Base-by-base conservation (phyloP, 2,113 vertebrate species). In the Channa maculata region DNA sequence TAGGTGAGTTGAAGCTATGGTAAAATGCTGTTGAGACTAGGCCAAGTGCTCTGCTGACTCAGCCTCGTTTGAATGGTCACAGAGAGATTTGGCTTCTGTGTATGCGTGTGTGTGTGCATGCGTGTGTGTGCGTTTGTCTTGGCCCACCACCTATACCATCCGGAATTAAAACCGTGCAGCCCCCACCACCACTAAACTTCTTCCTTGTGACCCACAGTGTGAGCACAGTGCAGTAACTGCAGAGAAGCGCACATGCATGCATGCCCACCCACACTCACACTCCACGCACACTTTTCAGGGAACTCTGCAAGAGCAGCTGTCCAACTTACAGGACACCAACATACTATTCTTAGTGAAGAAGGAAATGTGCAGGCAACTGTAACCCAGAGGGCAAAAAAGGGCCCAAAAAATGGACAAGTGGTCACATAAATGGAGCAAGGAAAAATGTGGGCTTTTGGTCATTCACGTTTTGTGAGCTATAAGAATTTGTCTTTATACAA, bases 1-100 rank as follows among this genome's bases (percentile, higher is more conserved):
- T 6, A 77, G 38, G 53, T 65, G 74, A 77, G 63, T 77, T 66
- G 44, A 75, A 77, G 50, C 70, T 62, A 59, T 82, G 69, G 63
- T 84, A 71, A 84, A 86, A 75, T 77, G 79, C 84, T 77, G 80
- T 57, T 81, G 75, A 82, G 73, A 82, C 64, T 71, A 79, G 86
- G 86, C 80, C 50, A 62, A 67, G 61, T 41, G 62, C 59, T 69
- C 36, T 15, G 84, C 91, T 90, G 91, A 93, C 77, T 87, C 88
- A 84, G 88, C 83, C 50, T 75, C 77, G 85, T 89, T 87, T 84
- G 69, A 91, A 89, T 86, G 88, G 89, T 86, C 87, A 86, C 80
- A 80, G 71, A 75, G 69, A 83, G 51, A 78, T 87, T 77, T 83
- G 66, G 76, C 52, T 62, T 68, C 6, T 48, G 57, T 84, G 65